These are phyloP conservation scores for Crocuta crocuta DNA, from an alignment of 2,113 vertebrate species.

Conservation along the genomic window DNA sequence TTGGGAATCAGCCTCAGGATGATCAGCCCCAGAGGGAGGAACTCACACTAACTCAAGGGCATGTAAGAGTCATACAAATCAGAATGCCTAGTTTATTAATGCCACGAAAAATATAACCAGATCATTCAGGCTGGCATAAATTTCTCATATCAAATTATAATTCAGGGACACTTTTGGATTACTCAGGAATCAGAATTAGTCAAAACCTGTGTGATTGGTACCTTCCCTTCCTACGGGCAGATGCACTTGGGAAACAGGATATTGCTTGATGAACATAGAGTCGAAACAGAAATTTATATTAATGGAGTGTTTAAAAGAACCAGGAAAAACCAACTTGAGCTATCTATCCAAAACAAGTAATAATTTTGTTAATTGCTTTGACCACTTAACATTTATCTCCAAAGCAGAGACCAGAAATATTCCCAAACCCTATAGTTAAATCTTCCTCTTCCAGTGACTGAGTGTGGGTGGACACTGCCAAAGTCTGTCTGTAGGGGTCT, in stretches of 20 bases:
- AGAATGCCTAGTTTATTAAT: neutral
- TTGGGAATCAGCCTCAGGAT: neutral
- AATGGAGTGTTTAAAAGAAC: neutral
- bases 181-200: neutral
- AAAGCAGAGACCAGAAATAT: neutral
- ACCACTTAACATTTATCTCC: neutral
- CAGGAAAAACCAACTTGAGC: neutral
- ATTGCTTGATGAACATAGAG: neutral
- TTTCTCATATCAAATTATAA: neutral
- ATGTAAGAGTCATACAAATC: neutral
- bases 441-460: neutral
- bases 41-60: neutral
- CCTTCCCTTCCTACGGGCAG: neutral
- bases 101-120: neutral
- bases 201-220: neutral
- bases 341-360: neutral
- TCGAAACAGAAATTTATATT: neutral
- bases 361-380: neutral
- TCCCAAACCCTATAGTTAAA: neutral
- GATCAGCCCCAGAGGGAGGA: neutral
- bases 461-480: neutral
- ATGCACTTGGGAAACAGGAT: neutral
- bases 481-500: neutral
- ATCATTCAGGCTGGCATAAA: neutral
- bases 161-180: neutral